phyloP scores from a whole-genome alignment of 2,888 invertebrate species.

The Polylopha cassiicola region DNA sequence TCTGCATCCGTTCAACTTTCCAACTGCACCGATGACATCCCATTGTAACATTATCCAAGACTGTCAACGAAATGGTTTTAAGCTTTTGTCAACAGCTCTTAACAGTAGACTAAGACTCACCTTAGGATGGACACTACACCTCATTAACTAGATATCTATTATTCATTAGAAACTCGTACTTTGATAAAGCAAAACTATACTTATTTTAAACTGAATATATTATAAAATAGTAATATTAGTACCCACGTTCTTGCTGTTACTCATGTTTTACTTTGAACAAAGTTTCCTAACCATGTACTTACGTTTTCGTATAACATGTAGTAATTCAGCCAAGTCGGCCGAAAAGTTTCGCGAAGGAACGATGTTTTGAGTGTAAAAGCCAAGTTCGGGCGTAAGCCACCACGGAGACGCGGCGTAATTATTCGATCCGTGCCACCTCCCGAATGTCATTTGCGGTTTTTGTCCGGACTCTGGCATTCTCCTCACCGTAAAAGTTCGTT shows the following conservation, averaged over 20 bases:
- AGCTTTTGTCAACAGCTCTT: no score
- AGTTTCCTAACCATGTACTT: conserved; percentile 56
- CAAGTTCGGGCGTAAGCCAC: conserved; percentile 50
- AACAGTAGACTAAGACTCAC: no score
- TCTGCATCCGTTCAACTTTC: conserved; percentile 50
- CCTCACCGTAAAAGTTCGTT: conserved; percentile 64
- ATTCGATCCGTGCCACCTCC: conserved; percentile 60
- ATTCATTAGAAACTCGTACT: no score
- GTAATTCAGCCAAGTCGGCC: conserved; percentile 52
- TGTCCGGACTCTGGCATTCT: conserved; percentile 51
- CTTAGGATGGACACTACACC: no score
- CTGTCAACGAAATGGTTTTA: no score
- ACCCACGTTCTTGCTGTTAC: conserved; percentile 9
- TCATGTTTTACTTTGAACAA: conserved; percentile 35
- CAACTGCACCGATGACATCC: no score
- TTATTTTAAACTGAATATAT: no score
- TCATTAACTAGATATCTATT: no score
- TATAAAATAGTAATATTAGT: no score
- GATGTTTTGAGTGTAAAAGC: conserved; percentile 54
- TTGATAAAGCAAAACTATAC: no score
- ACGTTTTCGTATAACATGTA: conserved; percentile 60
- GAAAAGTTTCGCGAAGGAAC: conserved; percentile 54
- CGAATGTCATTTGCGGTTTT: conserved; percentile 68
- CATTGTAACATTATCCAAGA: no score
- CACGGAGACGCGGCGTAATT: conserved; percentile 47